Evolutionary conservation across 2,797 vertebrate species (phyloP), one percentile per base, ranked within the genome.

Genomic region (Malacoctenus gilli): DNA sequence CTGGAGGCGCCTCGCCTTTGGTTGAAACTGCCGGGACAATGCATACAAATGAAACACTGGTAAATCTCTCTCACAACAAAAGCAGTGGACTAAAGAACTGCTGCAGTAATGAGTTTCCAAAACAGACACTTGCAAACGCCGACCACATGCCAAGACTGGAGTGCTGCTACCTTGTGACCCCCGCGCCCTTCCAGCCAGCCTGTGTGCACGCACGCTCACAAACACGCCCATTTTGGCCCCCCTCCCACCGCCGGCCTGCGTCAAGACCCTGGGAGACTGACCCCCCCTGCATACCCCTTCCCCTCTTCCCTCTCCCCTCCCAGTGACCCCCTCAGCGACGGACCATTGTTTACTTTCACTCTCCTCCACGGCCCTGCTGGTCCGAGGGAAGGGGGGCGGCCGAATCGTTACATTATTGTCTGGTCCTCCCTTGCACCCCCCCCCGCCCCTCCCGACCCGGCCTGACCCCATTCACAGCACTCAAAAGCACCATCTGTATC

Each of bases 401-500:
- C 85, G 80, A 89, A 90, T 88, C 81, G 84, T 88, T 82, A 89
- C 80, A 84, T 92, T 90, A 91, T 92, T 93, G 92, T 93, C 91
- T 91, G 86, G 84, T 91, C 87, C 73, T 83, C 85, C 73, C 71
- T 63, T 67, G 72, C 56, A 2, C 55, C 72, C 73, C 72, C 72
- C 72, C 72, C 67, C 67, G 51, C 71, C 85, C 69, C 71, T 56
- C 75, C 79, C 89, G 89, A 93, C 91, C 91, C 81, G 35, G 77
- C 80, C 84, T 85, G 89, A 90, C 91, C 92, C 89, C 88, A 88
- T 91, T 91, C 89, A 89, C 85, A 83, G 84, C 68, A 67, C 89
- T 92, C 87, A 92, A 91, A 91, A 88, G 89, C 89, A 84, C 92
- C 92, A 93, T 93, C 92, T 93, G 92, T 90, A 93, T 89, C 87